A percentile compares a stretch with the other conserved stretches of the same genome.
Conservation (phyloP, 2,113 vertebrate species). For the Piaya cayana region DNA sequence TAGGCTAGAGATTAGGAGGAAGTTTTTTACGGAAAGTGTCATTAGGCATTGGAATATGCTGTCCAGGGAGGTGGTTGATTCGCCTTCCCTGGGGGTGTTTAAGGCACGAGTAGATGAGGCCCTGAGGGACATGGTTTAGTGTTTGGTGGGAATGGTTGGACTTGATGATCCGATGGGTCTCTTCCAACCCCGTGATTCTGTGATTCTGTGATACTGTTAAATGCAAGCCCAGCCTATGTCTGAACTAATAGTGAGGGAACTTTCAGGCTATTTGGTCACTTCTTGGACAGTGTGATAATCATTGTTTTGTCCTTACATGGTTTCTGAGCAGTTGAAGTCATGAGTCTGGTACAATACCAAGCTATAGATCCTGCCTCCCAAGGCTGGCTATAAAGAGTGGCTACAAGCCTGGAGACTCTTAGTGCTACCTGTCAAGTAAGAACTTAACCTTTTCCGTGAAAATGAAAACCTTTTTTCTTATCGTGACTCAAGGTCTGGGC, state of each 20-base stretch:
- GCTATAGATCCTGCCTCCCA: background rate
- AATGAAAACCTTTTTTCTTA: rapidly evolving
- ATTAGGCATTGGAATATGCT: too few relatives aligned
- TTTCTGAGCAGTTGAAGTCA: background rate
- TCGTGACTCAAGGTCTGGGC: background rate
- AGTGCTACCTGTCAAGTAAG: background rate
- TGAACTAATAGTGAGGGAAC: background rate
- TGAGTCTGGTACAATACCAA: background rate
- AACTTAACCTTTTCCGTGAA: background rate
- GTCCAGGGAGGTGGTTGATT: too few relatives aligned
- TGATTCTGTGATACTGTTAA: too few relatives aligned
- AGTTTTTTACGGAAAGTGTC: too few relatives aligned
- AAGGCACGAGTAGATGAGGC: too few relatives aligned
- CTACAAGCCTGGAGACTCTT: background rate
- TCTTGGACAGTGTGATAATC: background rate
- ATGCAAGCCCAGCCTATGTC: background rate
- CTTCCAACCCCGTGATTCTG: too few relatives aligned
- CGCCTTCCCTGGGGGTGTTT: too few relatives aligned
- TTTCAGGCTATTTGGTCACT: background rate
- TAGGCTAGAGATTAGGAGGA: too few relatives aligned
- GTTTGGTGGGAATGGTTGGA: too few relatives aligned
- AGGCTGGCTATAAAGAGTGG: background rate
- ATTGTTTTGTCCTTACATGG: background rate
- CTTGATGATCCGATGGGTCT: too few relatives aligned
- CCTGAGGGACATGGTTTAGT: too few relatives aligned